These are phyloP conservation scores for Cabera pusaria DNA, from an alignment of 2,888 invertebrate genomes.

Conservation along the genomic window DNA sequence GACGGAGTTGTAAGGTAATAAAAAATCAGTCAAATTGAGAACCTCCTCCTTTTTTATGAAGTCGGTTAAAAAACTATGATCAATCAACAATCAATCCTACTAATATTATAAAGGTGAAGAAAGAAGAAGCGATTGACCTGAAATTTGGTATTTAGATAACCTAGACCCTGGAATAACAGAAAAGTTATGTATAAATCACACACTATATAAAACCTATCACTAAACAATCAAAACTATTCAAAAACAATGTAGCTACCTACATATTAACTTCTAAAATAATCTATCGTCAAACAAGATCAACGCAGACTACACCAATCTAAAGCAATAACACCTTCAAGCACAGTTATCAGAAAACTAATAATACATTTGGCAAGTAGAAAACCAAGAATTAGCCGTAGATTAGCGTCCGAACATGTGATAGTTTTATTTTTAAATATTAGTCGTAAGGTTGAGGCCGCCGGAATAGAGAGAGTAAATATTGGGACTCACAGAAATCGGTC, in stretches of 20 bases:
- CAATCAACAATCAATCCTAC: too few species aligned
- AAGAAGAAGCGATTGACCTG: too few species aligned
- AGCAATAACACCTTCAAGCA: slow-evolving; percentile 9
- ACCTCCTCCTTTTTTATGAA: too few species aligned
- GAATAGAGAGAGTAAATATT: slow-evolving; percentile 28
- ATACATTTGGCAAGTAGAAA: slow-evolving; percentile 56
- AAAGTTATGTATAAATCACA: too few species aligned
- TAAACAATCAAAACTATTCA: not conserved
- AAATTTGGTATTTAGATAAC: too few species aligned
- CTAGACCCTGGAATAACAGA: too few species aligned
- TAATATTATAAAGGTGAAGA: too few species aligned
- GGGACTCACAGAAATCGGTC: slow-evolving; percentile 14
- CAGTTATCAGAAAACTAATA: slow-evolving; percentile 42
- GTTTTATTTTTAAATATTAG: slow-evolving; percentile 51
- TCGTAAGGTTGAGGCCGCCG: slow-evolving; percentile 55
- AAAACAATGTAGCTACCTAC: slow-evolving; percentile 6
- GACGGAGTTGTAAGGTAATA: too few species aligned
- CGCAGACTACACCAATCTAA: slow-evolving; percentile 1
- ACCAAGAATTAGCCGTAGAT: slow-evolving; percentile 51
- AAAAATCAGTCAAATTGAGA: too few species aligned
- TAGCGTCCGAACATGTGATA: slow-evolving; percentile 48
- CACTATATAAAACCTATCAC: too few species aligned
- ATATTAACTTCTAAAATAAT: slow-evolving; percentile 5
- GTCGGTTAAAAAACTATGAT: too few species aligned
- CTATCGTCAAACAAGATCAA: slow-evolving; percentile 10